A percentile compares a stretch with the other conserved stretches of the same genome.
These are phyloP conservation scores for Pseudopleuronectes americanus DNA, from an alignment of 2,797 vertebrate species.

Conservation along the genomic window DNA sequence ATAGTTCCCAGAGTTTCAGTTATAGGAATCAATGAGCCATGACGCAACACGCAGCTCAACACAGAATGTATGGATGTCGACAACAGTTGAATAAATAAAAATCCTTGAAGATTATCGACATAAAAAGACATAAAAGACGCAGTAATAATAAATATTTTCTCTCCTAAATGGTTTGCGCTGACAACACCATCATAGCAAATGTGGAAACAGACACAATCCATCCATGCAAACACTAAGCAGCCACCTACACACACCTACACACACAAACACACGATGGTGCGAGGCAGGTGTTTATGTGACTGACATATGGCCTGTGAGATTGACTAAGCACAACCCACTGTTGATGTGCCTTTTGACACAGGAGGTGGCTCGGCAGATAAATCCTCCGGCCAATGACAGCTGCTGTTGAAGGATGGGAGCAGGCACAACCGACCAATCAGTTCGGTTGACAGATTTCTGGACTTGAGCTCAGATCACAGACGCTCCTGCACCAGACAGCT, in stretches of 20 bases:
- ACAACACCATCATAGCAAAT: background rate
- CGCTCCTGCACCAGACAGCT: constrained; percentile 40
- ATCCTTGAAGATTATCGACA: too few relatives aligned
- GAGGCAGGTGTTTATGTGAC: constrained; percentile 60
- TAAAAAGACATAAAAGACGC: too few relatives aligned
- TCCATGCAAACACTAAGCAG: background rate
- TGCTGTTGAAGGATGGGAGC: constrained; percentile 64
- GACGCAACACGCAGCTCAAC: background rate
- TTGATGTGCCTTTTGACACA: constrained; percentile 70
- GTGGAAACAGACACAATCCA: too few relatives aligned
- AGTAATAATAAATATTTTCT: background rate
- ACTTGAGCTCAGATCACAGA: constrained; percentile 60
- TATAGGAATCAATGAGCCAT: constrained; percentile 1
- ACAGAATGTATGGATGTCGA: constrained; percentile 1
- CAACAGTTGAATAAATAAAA: constrained; percentile 3
- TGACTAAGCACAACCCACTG: constrained; percentile 56
- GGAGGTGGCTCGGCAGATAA: constrained; percentile 62
- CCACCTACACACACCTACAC: background rate
- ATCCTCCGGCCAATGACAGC: constrained; percentile 68
- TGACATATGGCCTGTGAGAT: constrained; percentile 54
- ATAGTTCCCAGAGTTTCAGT: constrained; percentile 29
- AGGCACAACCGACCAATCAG: constrained; percentile 68
- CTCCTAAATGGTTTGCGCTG: background rate
- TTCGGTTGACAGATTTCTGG: constrained; percentile 71
- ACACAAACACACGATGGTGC: background rate